Percentiles rank a stretch among this genome's conserved stretches.
phyloP scores from a whole-genome alignment of 2,888 invertebrate genomes.

The Galerucella nymphaeae region DNA sequence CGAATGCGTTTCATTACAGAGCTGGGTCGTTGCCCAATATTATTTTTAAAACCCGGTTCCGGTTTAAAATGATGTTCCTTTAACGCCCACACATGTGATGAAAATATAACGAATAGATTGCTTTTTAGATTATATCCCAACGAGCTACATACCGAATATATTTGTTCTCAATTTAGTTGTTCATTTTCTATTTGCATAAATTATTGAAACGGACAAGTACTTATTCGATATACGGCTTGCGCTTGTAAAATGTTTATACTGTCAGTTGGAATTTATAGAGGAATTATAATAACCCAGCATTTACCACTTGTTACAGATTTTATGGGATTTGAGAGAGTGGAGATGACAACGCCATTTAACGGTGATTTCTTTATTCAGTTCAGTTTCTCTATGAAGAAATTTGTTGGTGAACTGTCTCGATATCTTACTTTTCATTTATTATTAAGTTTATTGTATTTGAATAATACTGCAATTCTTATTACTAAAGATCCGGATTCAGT shows the following conservation, averaged over 20 bases:
- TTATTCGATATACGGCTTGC: background rate
- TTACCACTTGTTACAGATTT: slow-evolving; percentile 19
- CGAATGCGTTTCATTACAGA: no score
- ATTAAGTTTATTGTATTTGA: no score
- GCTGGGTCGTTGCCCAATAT: no score
- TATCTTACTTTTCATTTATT: no score
- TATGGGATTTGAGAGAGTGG: background rate
- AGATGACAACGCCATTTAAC: slow-evolving; percentile 1
- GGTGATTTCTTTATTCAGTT: background rate
- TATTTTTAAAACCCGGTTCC: background rate
- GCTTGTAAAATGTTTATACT: background rate
- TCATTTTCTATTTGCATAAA: slow-evolving; percentile 34
- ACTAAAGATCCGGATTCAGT: no score
- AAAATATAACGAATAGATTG: slow-evolving; percentile 32
- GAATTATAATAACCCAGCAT: slow-evolving; percentile 16
- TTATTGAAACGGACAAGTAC: slow-evolving; percentile 22
- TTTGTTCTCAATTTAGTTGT: slow-evolving; percentile 32
- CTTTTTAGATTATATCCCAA: slow-evolving; percentile 30
- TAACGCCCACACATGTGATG: slow-evolving; percentile 16
- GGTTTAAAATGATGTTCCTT: slow-evolving; percentile 1
- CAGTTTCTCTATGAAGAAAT: no score
- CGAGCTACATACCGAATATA: slow-evolving; percentile 30
- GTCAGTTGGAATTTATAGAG: slow-evolving; percentile 11
- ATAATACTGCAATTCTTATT: no score
- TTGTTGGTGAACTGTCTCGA: no score